Evolutionary conservation across 2,797 vertebrate genomes (phyloP).

Genomic region (Premnoplex brunnescens): DNA sequence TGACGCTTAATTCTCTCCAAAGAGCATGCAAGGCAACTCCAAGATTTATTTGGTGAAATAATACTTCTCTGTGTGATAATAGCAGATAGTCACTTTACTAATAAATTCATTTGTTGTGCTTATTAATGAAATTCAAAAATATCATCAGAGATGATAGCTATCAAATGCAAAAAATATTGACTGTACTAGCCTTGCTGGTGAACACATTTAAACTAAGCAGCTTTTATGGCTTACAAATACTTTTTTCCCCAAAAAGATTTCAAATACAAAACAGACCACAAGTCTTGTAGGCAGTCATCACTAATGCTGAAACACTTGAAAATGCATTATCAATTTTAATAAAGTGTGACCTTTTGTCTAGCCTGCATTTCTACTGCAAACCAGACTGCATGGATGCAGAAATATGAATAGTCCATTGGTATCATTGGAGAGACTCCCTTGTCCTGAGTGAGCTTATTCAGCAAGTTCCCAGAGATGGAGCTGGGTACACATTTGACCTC

Average conservation of each 20-base stretch:
- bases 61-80: not conserved
- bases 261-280: not conserved
- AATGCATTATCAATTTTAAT: not conserved
- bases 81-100: not conserved
- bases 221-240: not conserved
- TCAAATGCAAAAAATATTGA: not conserved
- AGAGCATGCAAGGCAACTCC: not conserved
- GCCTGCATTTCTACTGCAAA: not conserved
- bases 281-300: not conserved
- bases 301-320: not conserved
- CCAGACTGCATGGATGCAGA: not conserved
- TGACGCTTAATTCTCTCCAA: not conserved
- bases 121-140: not conserved
- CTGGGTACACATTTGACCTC: not conserved
- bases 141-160: not conserved
- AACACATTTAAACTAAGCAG: not conserved
- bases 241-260: not conserved
- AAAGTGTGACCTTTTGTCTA: not conserved
- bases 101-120: not conserved
- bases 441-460: not conserved
- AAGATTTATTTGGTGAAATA: not conserved
- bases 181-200: not conserved
- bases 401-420: not conserved
- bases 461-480: fast-evolving
- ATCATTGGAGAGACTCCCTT: not conserved